These are phyloP conservation scores for Aspidapion aeneum DNA, from an alignment of 2,888 invertebrate genomes.

Conservation along the genomic window DNA sequence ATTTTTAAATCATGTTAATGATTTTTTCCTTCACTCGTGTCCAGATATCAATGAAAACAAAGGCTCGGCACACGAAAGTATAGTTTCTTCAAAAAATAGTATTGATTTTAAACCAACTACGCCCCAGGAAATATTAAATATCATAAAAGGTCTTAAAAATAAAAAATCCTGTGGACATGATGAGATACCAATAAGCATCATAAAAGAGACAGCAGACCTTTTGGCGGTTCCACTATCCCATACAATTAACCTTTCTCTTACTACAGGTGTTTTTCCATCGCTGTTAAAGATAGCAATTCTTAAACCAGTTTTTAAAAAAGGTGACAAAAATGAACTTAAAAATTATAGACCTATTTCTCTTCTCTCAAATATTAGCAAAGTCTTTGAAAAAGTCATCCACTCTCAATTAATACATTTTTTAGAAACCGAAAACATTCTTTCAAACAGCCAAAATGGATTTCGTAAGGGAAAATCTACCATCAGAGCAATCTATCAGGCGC, in stretches of 20 bases:
- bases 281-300: neutral
- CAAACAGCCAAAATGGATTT: neutral
- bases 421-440: neutral
- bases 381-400: constrained; percentile 5
- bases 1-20: too few species aligned
- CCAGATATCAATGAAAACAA: too few species aligned
- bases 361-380: constrained; percentile 5
- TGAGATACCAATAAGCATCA: constrained; percentile 1
- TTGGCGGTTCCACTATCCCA: neutral
- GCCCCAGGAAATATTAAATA: neutral
- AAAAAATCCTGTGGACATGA: constrained; percentile 4
- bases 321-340: neutral
- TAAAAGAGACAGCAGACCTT: neutral
- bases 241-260: constrained; percentile 1
- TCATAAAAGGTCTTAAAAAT: neutral
- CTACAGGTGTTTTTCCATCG: neutral
- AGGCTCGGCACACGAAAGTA: too few species aligned
- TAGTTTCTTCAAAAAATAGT: too few species aligned
- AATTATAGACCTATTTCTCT: constrained; percentile 8
- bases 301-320: constrained; percentile 4
- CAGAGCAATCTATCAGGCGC: neutral
- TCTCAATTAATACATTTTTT: neutral
- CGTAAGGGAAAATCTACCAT: neutral
- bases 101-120: neutral
- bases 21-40: too few species aligned